These are phyloP conservation scores for Chaetodon trifasciatus DNA, from an alignment of 2,797 vertebrate species.

Conservation along the genomic window DNA sequence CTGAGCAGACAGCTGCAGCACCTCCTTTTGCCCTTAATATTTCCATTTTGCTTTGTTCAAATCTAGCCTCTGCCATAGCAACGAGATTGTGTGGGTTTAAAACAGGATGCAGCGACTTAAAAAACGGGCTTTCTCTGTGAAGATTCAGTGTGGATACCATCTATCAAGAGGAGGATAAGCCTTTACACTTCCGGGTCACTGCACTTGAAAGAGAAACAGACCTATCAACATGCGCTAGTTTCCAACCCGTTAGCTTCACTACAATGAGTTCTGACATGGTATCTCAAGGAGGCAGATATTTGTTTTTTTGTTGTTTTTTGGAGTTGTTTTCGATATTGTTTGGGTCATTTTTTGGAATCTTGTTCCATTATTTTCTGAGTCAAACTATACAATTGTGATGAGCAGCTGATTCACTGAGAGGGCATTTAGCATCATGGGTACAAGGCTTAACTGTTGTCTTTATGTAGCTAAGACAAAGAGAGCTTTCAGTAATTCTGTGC, in stretches of 20 bases:
- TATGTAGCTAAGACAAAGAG: slow-evolving; percentile 62
- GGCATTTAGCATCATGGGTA: slow-evolving; percentile 34
- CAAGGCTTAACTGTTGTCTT: slow-evolving; percentile 65
- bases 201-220: slow-evolving; percentile 38
- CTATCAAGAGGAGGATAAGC: slow-evolving; percentile 35
- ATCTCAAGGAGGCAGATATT: neutral
- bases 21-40: slow-evolving; percentile 43
- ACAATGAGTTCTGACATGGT: slow-evolving; percentile 17
- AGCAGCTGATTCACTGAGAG: slow-evolving; percentile 75
- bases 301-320: neutral
- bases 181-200: slow-evolving; percentile 60
- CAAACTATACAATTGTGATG: slow-evolving; percentile 58
- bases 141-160: slow-evolving; percentile 38
- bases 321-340: slow-evolving; percentile 4
- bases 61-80: neutral
- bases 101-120: slow-evolving; percentile 25
- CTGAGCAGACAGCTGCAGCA: slow-evolving; percentile 64
- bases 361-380: slow-evolving; percentile 11
- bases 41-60: slow-evolving; percentile 19
- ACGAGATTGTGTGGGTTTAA: slow-evolving; percentile 1
- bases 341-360: neutral
- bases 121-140: slow-evolving; percentile 14
- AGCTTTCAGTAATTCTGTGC: slow-evolving; percentile 54
- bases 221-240: slow-evolving; percentile 35
- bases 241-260: slow-evolving; percentile 23